These are phyloP conservation scores for Brevimyrus niger DNA, from an alignment of 2,113 vertebrate genomes.

Conservation along the genomic window DNA sequence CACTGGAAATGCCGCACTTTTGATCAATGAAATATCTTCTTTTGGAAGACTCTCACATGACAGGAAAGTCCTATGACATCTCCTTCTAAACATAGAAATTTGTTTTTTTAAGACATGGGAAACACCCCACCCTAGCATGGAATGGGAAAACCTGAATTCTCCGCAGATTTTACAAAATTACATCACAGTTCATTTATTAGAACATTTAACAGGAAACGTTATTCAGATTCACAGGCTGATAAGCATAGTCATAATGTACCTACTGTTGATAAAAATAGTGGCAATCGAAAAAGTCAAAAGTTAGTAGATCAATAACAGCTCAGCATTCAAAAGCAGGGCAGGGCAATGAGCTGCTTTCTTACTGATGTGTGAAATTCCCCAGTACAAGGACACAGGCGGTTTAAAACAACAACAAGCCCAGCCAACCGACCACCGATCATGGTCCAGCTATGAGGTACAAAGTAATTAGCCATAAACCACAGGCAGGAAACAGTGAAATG, in stretches of 20 bases:
- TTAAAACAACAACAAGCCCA: conserved; percentile 14
- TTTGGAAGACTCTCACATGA: neutral
- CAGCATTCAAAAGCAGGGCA: neutral
- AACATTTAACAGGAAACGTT: neutral
- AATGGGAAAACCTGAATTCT: too few species aligned
- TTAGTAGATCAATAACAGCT: neutral
- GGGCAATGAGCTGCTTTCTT: neutral
- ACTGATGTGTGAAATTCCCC: neutral
- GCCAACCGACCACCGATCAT: neutral
- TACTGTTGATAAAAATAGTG: neutral
- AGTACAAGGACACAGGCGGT: too few species aligned
- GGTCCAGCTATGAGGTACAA: neutral
- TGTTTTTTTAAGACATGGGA: neutral
- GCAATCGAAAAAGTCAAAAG: neutral
- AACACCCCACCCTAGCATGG: too few species aligned
- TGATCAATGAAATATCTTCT: neutral
- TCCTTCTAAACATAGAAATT: neutral
- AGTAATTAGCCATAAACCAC: conserved; percentile 2
- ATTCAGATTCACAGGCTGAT: neutral
- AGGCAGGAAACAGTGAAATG: conserved; percentile 3
- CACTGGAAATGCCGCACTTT: neutral
- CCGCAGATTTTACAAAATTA: neutral
- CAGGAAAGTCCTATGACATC: neutral
- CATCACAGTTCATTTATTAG: neutral
- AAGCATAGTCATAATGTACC: neutral